Conservation (phyloP, 2,797 vertebrate genomes). For the Mustela erminea region DNA sequence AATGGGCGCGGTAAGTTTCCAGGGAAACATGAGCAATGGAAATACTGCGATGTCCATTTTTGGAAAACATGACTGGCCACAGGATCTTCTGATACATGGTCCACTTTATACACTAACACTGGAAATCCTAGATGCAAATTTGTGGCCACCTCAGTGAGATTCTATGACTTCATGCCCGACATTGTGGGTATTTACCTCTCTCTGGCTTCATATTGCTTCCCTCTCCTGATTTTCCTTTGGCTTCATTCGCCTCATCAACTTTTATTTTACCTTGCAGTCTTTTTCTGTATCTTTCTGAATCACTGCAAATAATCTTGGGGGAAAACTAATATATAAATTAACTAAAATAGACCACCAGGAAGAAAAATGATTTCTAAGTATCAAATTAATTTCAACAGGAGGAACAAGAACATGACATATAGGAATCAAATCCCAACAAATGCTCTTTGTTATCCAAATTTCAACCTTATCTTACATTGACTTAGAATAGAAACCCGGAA, state of each 20-base stretch:
- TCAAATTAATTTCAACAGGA: slow-evolving; percentile 62
- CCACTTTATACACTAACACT: background rate
- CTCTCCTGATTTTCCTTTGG: background rate
- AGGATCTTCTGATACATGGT: background rate
- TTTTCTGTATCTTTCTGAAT: slow-evolving; percentile 27
- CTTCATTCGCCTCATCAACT: background rate
- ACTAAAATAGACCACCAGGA: slow-evolving; percentile 25
- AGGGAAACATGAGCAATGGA: background rate
- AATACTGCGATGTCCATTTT: background rate
- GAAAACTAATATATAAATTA: slow-evolving; percentile 26
- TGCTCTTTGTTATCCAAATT: slow-evolving; percentile 8
- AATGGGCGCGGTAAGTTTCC: background rate
- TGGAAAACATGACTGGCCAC: background rate
- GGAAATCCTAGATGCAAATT: background rate
- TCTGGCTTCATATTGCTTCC: background rate
- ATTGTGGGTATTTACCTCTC: background rate
- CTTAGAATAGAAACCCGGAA: background rate
- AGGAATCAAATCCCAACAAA: slow-evolving; percentile 61
- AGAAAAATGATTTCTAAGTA: slow-evolving; percentile 34
- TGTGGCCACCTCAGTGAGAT: background rate
- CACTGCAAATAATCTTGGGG: background rate
- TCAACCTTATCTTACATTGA: slow-evolving; percentile 41
- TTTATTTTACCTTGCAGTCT: slow-evolving; percentile 23
- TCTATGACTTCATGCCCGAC: background rate
- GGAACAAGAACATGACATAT: slow-evolving; percentile 13